Evolutionary conservation across 2,113 vertebrate species (phyloP), one percentile per base, ranked within the genome.

Genomic region (Galemys pyrenaicus): DNA sequence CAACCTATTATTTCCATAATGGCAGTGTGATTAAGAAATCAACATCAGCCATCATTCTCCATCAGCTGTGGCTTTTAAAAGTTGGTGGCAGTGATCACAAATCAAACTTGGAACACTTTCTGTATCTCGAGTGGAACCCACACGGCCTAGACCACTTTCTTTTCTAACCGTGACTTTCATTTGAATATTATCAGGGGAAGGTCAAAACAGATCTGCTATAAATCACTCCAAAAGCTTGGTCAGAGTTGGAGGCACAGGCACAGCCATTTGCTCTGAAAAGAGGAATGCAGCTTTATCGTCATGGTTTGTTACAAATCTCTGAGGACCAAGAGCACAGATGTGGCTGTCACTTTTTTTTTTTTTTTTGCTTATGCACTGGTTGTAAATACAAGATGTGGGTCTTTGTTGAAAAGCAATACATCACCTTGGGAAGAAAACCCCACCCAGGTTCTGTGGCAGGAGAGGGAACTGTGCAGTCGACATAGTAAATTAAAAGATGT

Each of bases 1-100:
- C 78, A 95, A 94, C 80, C 94, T 94, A 97, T 98, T 96, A 97
- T 97, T 97, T 94, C 89, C 89, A 94, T 97, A 96, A 97, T 96
- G 96, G 75, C n/a, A 5, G 35, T 89, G 93, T 96, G 91, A 97
- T 98, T 98, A 97, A 95, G 71, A 97, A 96, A 91, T 97, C 96
- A 93, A 83, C 96, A 88, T 96, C 79, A 95, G 64, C 92, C 95
- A 81, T 94, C 96, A 82, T 90, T 20, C 51, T 30, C 54, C 92
- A 93, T 96, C 91, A 87, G 37, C 68, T 35, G 37, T 94, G 84
- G 67, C 73, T 96, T 71, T 96, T 92, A 94, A 86, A 97, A 97
- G 79, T 89, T 65, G 58, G 62, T 78, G 54, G 80, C 85, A 84
- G 15, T 96, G 35, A 79, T 87, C 88, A 96, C 90, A 89, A 94